Percentiles rank a stretch among this genome's conserved stretches.
Evolutionary conservation across 2,888 invertebrate species (phyloP).

Genomic region (Cylloceria caligata): DNA sequence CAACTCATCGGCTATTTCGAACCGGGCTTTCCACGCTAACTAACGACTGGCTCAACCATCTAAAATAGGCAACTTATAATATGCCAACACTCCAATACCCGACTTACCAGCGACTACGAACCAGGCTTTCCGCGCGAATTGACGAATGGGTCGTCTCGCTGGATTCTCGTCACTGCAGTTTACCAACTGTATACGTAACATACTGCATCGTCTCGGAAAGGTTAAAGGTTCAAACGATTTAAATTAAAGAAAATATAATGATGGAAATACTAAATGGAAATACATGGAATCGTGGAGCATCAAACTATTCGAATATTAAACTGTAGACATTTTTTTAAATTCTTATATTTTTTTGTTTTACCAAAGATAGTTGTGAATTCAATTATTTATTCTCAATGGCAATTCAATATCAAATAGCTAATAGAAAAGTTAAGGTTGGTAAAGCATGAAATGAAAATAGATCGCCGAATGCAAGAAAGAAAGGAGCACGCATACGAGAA

Average conservation of each 20-base stretch:
- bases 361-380: neutral
- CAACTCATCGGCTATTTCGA: too few relatives aligned
- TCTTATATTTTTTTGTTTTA: neutral
- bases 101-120: too few relatives aligned
- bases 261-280: neutral
- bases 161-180: too few relatives aligned
- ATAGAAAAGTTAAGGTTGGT: neutral
- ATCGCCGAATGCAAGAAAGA: neutral
- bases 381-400: neutral
- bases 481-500: slow-evolving; percentile 16
- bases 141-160: too few relatives aligned
- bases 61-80: too few relatives aligned
- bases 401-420: neutral
- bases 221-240: neutral
- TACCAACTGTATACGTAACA: too few relatives aligned
- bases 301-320: neutral
- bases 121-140: too few relatives aligned
- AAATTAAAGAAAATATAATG: neutral
- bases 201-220: too few relatives aligned
- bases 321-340: too few relatives aligned
- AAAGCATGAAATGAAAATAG: slow-evolving; percentile 18
- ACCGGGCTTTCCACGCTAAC: too few relatives aligned
- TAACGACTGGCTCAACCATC: too few relatives aligned
- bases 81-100: too few relatives aligned
- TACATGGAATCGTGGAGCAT: neutral